Conservation (phyloP, 2,113 vertebrate genomes). For the Erpornis zantholeuca region DNA sequence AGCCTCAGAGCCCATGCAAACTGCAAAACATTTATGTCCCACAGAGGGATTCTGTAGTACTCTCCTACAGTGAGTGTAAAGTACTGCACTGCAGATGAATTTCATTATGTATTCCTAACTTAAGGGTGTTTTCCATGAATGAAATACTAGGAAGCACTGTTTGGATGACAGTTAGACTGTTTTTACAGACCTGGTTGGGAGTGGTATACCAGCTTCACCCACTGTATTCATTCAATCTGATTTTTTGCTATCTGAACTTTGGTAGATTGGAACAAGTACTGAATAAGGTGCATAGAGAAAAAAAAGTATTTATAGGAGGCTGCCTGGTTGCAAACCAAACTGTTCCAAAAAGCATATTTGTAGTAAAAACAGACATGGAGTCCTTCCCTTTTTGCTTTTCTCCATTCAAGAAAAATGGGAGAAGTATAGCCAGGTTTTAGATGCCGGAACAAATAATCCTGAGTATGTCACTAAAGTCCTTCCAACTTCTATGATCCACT, state of each 20-base stretch:
- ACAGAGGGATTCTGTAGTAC: background rate
- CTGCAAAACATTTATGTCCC: background rate
- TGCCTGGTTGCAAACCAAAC: background rate
- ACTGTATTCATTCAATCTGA: background rate
- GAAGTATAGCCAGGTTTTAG: background rate
- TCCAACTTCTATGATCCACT: background rate
- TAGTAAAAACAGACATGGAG: background rate
- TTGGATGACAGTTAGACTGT: background rate
- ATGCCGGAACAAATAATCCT: background rate
- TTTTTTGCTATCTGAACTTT: background rate
- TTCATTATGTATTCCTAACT: background rate
- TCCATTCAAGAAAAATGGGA: background rate
- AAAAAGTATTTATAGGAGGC: background rate
- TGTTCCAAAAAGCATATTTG: background rate
- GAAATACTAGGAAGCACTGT: background rate
- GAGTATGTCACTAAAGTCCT: background rate
- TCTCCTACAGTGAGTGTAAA: background rate
- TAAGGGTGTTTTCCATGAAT: background rate
- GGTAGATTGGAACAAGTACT: background rate
- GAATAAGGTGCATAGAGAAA: background rate
- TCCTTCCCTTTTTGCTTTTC: background rate
- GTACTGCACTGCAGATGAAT: slow-evolving; percentile 44
- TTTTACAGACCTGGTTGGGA: background rate
- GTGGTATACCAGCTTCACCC: background rate
- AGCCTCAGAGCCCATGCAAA: background rate